A percentile compares a stretch with the other conserved stretches of the same genome.
These are phyloP conservation scores for Eupelmus urozonus DNA, from an alignment of 2,888 invertebrate genomes.

Conservation along the genomic window DNA sequence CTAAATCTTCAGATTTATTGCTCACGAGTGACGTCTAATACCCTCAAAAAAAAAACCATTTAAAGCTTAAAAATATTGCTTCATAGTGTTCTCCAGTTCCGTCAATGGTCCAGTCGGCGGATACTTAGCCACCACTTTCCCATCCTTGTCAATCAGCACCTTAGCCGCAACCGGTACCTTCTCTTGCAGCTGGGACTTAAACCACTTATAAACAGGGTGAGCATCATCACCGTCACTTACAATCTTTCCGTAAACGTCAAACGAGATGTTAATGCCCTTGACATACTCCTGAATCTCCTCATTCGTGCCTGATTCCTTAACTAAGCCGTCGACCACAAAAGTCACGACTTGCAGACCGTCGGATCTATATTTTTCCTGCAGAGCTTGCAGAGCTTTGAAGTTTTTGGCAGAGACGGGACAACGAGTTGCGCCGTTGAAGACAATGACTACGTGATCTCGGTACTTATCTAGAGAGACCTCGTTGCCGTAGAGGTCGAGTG, in stretches of 20 bases:
- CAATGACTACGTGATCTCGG: conserved; percentile 87
- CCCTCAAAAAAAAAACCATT: background rate
- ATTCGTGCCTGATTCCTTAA: conserved; percentile 75
- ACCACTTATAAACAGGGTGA: conserved; percentile 77
- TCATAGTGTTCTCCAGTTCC: conserved; percentile 77
- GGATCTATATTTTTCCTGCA: conserved; percentile 85
- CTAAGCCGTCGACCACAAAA: conserved; percentile 85
- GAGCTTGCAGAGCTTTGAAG: conserved; percentile 87
- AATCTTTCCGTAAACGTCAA: conserved; percentile 75
- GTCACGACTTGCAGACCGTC: conserved; percentile 83
- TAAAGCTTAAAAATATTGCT: conserved; percentile 73
- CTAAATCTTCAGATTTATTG: no score
- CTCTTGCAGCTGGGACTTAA: conserved; percentile 74
- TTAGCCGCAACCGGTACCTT: conserved; percentile 83
- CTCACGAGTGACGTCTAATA: no score
- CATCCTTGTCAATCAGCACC: conserved; percentile 86
- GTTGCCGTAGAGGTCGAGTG: conserved; percentile 88
- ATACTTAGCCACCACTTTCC: conserved; percentile 82
- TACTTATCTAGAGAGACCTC: conserved; percentile 87
- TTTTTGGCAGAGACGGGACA: conserved; percentile 90
- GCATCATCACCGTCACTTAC: conserved; percentile 76
- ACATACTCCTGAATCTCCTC: conserved; percentile 72
- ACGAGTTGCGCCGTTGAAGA: conserved; percentile 87
- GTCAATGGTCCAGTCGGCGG: conserved; percentile 79
- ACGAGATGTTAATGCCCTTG: conserved; percentile 71